These are phyloP conservation scores for Circaetus gallicus DNA, from an alignment of 2,113 vertebrate species.

Conservation along the genomic window DNA sequence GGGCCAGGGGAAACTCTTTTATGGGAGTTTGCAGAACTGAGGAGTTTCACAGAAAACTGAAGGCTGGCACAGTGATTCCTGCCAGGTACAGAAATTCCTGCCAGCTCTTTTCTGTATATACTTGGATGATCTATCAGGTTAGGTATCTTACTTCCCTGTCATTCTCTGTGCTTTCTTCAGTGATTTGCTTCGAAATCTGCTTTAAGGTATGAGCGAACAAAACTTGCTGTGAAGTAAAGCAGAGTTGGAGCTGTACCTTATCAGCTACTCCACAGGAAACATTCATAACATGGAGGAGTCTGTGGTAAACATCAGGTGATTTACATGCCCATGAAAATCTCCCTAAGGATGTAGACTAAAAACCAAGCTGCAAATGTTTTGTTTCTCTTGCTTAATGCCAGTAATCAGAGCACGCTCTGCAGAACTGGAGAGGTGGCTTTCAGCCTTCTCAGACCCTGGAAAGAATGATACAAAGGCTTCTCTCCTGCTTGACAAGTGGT, in stretches of 20 bases:
- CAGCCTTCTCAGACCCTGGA: neutral
- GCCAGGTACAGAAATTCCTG: neutral
- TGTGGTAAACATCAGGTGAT: neutral
- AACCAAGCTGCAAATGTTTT: fast-evolving
- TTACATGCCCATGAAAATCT: neutral
- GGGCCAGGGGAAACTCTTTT: neutral
- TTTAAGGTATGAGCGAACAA: neutral
- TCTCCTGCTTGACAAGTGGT: neutral
- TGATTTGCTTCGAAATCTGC: neutral
- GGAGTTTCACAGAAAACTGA: neutral
- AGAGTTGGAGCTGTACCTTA: fast-evolving
- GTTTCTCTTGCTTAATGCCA: neutral
- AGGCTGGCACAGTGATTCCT: neutral
- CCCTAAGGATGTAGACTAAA: neutral
- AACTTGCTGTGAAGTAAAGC: neutral
- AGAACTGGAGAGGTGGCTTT: neutral
- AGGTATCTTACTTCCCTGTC: neutral
- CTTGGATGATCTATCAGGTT: neutral
- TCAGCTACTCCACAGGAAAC: neutral
- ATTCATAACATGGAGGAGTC: neutral
- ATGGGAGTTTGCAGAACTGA: neutral
- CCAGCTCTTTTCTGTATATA: neutral
- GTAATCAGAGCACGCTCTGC: neutral
- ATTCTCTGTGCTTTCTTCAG: neutral
- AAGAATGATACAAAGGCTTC: neutral